phyloP scores from a whole-genome alignment of 2,888 invertebrate genomes.

The Diarsia rubi region DNA sequence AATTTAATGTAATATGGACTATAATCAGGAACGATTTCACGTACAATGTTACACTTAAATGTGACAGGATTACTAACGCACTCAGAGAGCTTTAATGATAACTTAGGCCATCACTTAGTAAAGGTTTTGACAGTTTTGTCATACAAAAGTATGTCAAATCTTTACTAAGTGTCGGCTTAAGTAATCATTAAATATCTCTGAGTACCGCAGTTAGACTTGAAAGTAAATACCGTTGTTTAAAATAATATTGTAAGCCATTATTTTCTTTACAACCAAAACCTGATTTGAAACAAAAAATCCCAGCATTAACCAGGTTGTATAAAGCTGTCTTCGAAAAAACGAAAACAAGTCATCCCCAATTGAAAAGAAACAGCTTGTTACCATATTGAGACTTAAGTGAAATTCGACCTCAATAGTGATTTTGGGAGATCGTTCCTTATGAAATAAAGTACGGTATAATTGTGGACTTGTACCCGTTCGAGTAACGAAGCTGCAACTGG shows the following conservation, averaged over 20 bases:
- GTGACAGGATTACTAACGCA: background rate
- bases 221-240: background rate
- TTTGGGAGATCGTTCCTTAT: conserved; percentile 34
- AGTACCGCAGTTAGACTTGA: too few species aligned
- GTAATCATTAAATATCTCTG: too few species aligned
- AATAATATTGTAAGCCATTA: background rate
- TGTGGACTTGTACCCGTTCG: conserved; percentile 59
- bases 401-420: conserved; percentile 51
- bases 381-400: conserved; percentile 43
- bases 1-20: too few species aligned
- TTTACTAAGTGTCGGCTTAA: too few species aligned
- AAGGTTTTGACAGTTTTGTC: too few species aligned
- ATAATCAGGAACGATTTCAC: too few species aligned
- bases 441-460: conserved; percentile 53
- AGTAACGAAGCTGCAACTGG: conserved; percentile 70
- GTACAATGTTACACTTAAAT: background rate
- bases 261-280: background rate
- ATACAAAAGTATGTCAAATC: too few species aligned
- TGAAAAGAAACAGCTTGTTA: conserved; percentile 5
- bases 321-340: conserved; percentile 15
- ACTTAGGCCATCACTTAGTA: too few species aligned
- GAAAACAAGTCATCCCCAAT: conserved; percentile 13
- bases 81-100: too few species aligned
- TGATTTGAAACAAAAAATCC: background rate
- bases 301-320: background rate